Evolutionary conservation across 2,888 invertebrate species (phyloP).

Genomic region (Lasioglossum leucozonium): DNA sequence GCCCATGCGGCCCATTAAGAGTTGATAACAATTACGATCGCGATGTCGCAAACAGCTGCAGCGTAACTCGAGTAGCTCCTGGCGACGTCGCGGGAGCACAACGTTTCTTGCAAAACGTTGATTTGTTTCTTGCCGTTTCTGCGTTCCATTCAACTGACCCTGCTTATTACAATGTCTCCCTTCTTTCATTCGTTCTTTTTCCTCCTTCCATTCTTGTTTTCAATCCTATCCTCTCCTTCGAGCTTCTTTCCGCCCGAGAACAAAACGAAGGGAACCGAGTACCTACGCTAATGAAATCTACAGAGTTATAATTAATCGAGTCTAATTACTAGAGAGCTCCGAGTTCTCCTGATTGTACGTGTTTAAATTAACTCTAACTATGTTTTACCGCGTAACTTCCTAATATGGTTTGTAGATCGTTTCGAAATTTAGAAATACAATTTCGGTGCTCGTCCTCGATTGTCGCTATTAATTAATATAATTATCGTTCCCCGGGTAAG

Average conservation of each 20-base stretch:
- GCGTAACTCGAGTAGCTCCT: constrained; percentile 17
- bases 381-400: constrained; percentile 35
- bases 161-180: not conserved
- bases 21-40: constrained; percentile 39
- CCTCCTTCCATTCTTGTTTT: not conserved
- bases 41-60: constrained; percentile 14
- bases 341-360: constrained; percentile 26
- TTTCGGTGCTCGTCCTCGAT: not conserved
- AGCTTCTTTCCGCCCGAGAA: not conserved
- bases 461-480: not conserved
- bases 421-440: constrained; percentile 14
- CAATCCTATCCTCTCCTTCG: not conserved
- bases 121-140: constrained; percentile 16
- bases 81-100: constrained; percentile 22
- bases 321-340: constrained; percentile 37
- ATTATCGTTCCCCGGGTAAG: not conserved
- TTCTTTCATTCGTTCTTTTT: not conserved
- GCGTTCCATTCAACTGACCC: constrained; percentile 15
- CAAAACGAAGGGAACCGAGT: not conserved
- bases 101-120: constrained; percentile 30
- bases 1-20: constrained; percentile 14
- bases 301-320: constrained; percentile 46
- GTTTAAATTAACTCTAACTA: constrained; percentile 26
- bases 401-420: constrained; percentile 10
- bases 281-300: constrained; percentile 43